These are phyloP conservation scores for Enchytraeus crypticus DNA, from an alignment of 2,888 invertebrate genomes.

Conservation along the genomic window DNA sequence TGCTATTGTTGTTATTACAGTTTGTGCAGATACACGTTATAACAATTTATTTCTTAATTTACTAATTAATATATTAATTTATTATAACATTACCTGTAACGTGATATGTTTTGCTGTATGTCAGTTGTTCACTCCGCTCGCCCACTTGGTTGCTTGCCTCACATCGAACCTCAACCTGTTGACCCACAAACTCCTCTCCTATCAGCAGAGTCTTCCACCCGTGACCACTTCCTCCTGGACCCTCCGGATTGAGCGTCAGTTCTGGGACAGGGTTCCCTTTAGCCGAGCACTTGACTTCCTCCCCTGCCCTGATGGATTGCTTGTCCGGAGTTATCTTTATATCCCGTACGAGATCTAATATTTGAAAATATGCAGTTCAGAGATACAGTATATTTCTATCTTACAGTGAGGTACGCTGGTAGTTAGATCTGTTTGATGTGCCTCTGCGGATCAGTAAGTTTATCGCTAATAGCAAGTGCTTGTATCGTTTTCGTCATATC, in stretches of 20 bases:
- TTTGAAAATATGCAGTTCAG: no score
- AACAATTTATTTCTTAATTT: no score
- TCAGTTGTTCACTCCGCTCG: conserved; percentile 32
- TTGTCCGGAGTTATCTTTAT: conserved; percentile 5
- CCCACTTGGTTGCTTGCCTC: not conserved
- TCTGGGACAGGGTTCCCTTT: conserved; percentile 46
- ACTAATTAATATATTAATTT: no score
- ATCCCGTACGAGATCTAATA: conserved; percentile 4
- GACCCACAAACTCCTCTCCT: not conserved
- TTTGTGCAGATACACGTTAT: no score
- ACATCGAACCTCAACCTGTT: not conserved
- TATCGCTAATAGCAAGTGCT: no score
- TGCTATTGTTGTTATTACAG: no score
- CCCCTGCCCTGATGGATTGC: not conserved
- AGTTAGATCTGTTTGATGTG: no score
- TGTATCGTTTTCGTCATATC: no score
- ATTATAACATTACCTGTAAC: not conserved
- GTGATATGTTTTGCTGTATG: conserved; percentile 33
- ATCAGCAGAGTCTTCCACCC: conserved; percentile 1
- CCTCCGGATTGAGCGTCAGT: conserved; percentile 29
- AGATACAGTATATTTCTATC: no score
- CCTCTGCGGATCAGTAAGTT: no score
- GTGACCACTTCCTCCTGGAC: not conserved
- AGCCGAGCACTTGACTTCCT: conserved; percentile 6
- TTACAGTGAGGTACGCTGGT: no score